These are phyloP conservation scores for Uloborus diversus DNA, from an alignment of 1,140 invertebrate genomes.

Conservation along the genomic window DNA sequence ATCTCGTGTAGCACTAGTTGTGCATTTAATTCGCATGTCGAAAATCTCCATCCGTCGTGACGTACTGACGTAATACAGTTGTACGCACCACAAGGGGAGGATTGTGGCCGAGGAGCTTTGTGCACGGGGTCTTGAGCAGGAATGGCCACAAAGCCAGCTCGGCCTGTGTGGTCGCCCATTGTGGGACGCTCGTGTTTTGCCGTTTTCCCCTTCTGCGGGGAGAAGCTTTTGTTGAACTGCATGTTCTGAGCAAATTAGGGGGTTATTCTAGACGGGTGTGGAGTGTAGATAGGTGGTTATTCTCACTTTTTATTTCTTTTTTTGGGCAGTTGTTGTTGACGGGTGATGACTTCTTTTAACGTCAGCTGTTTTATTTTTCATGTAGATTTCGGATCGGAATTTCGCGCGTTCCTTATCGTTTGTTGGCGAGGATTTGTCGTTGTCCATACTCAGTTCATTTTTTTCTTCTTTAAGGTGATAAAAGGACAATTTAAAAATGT, in stretches of 20 bases:
- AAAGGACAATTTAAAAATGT: too few species aligned
- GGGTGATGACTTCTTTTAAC: conserved; percentile 52
- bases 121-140: not conserved
- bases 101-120: conserved; percentile 2
- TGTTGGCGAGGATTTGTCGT: not conserved
- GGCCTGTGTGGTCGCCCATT: conserved; percentile 27
- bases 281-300: conserved; percentile 13
- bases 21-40: conserved; percentile 29
- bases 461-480: too few species aligned
- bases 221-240: not conserved
- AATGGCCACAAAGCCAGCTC: not conserved
- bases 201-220: not conserved
- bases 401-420: not conserved
- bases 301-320: conserved; percentile 1
- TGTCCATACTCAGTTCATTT: too few species aligned
- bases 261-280: conserved; percentile 7
- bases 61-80: conserved; percentile 24
- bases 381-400: not conserved
- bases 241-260: conserved; percentile 31
- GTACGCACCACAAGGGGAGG: not conserved
- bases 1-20: conserved; percentile 17
- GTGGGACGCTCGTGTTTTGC: not conserved
- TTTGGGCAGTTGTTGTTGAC: conserved; percentile 38
- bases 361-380: not conserved
- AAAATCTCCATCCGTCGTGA: conserved; percentile 36